Conservation (phyloP, 2,888 invertebrate species). For the Escarpia spicata region DNA sequence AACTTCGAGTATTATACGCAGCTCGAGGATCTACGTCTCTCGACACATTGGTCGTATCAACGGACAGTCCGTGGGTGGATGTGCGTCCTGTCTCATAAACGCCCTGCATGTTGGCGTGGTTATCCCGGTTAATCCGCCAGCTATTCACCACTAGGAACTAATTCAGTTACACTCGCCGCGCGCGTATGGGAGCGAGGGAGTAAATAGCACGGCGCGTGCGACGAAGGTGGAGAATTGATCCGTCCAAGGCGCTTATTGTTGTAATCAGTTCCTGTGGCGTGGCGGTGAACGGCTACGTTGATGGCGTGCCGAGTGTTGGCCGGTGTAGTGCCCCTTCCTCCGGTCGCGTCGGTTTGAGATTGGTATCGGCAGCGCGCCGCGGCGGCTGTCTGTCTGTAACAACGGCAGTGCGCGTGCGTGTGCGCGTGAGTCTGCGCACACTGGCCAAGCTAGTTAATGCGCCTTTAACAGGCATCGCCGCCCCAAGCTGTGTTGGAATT, state of each 20-base stretch:
- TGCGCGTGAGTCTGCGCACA: conserved; percentile 8
- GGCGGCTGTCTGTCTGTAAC: neutral
- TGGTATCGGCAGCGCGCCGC: neutral
- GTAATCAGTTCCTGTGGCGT: neutral
- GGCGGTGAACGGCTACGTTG: no score
- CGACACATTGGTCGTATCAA: neutral
- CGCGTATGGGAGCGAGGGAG: neutral
- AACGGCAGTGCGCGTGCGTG: neutral
- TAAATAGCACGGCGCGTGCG: neutral
- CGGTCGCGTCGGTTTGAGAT: neutral
- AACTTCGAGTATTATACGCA: neutral
- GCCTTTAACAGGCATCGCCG: neutral
- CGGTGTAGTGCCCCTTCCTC: neutral
- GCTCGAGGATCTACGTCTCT: neutral
- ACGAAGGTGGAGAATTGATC: neutral
- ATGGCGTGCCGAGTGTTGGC: neutral
- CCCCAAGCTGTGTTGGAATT: no score
- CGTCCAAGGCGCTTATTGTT: neutral
- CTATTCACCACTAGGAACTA: neutral
- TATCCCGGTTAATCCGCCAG: neutral
- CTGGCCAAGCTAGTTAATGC: neutral
- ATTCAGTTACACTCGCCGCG: neutral
- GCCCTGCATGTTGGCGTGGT: neutral
- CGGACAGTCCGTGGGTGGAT: neutral
- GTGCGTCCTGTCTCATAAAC: neutral